Base-by-base conservation (phyloP, 2,797 vertebrate genomes). In the Neosilurus hyrtlii region DNA sequence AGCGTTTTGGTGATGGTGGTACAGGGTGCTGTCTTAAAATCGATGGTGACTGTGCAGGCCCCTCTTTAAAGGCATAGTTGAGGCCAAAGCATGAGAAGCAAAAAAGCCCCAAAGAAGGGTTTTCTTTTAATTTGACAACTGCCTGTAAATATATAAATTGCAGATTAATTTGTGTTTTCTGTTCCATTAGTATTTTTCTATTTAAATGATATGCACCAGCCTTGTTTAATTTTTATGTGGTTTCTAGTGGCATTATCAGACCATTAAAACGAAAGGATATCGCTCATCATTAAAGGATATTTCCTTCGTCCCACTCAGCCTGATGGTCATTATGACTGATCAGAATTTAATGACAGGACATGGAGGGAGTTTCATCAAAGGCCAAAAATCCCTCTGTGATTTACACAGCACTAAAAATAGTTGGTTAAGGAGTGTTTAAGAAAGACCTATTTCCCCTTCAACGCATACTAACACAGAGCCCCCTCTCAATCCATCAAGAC, bases 361-460 rank as follows among this genome's bases (percentile, higher is more conserved):
- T 82, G 84, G 89, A 91, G 93, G 89, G 92, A 90, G 78, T 92
- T 94, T 90, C 90, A 92, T 95, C 93, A 93, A 82, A 52, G 91
- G 91, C 88, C 90, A 93, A 94, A 87, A 94, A 93, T 91, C 93
- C 59, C 26, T 92, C 90, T 85, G 90, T 95, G 93, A 95, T 95
- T 95, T 94, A 94, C 93, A 94, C 92, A 94, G 93, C 94, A 94
- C 95, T 95, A 95, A 95, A 95, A 94, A 95, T 95, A 95, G 94
- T 95, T 95, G 92, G 93, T 91, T 94, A 93, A 94, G 91, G 94
- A 91, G 92, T 92, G 91, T 93, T 94, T 94, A 95, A 94, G 90
- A 92, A 90, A 94, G 92, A 93, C 92, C 93, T 91, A 94, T 95
- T 94, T 95, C 93, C 93, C 93, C 89, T 90, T 90, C 88, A 89